These are phyloP conservation scores for Gymnocheta viridis DNA, from an alignment of 2,888 invertebrate species.

Conservation along the genomic window DNA sequence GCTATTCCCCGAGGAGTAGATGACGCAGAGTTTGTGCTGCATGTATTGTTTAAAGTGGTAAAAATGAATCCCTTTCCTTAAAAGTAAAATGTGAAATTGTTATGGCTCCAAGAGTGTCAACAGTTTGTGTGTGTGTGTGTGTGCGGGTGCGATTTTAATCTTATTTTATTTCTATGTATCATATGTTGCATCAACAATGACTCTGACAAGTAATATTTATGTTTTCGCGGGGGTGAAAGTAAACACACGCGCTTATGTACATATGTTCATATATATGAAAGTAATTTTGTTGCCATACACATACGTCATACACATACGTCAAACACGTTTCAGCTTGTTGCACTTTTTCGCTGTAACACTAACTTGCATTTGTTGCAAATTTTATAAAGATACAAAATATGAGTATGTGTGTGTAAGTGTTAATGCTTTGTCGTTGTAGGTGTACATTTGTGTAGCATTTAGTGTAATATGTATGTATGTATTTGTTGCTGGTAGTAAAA, in stretches of 20 bases:
- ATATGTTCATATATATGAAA: neutral
- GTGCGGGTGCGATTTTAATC: constrained; percentile 3
- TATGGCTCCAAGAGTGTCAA: neutral
- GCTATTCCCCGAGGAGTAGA: constrained; percentile 1
- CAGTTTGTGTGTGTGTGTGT: neutral
- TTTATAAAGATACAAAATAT: constrained; percentile 11
- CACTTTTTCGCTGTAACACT: constrained; percentile 49
- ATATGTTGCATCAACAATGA: constrained; percentile 62
- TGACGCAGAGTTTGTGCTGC: neutral
- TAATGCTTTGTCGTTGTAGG: neutral
- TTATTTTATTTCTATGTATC: constrained; percentile 43
- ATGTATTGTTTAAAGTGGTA: neutral
- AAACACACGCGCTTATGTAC: neutral
- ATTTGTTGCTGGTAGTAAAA: constrained; percentile 46
- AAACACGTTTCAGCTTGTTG: constrained; percentile 65
- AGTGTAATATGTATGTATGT: neutral
- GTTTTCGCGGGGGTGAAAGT: neutral
- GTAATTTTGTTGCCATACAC: constrained; percentile 28
- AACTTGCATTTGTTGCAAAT: constrained; percentile 47
- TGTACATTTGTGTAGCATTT: neutral
- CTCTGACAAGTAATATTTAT: constrained; percentile 20
- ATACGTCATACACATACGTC: constrained; percentile 33
- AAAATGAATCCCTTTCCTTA: neutral
- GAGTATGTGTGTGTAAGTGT: constrained; percentile 12
- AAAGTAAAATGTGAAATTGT: constrained; percentile 16